Evolutionary conservation across 2,888 invertebrate species (phyloP).

Genomic region (Dolomedes plantarius): DNA sequence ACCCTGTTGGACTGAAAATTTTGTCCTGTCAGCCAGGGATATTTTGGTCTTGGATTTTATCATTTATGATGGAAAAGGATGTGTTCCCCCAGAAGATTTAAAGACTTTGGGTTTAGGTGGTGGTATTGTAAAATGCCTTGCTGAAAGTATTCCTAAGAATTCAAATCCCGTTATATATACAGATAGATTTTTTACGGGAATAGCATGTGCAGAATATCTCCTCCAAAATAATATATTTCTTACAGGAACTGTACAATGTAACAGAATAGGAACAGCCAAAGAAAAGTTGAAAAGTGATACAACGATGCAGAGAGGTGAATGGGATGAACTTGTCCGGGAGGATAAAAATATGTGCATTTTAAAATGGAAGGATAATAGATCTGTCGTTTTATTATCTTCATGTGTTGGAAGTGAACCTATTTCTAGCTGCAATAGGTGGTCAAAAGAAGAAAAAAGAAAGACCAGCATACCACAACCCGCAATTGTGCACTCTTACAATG

Average conservation of each 20-base stretch:
- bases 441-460: constrained; percentile 15
- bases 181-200: neutral
- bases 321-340: neutral
- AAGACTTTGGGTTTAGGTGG: no score
- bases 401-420: neutral
- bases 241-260: neutral
- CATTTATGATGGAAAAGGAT: no score
- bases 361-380: constrained; percentile 23
- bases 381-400: neutral
- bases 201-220: neutral
- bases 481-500: neutral
- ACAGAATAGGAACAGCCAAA: neutral
- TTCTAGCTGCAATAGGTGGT: neutral
- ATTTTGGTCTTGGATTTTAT: constrained; percentile 73
- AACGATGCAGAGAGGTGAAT: constrained; percentile 6
- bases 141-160: neutral
- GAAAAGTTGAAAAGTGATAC: neutral
- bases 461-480: constrained; percentile 16
- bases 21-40: constrained; percentile 42
- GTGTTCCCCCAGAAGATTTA: no score
- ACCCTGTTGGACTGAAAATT: constrained; percentile 28
- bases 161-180: neutral
- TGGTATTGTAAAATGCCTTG: no score
- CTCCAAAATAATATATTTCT: neutral
- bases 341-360: constrained; percentile 5